Percentiles rank a stretch among this genome's conserved stretches.
These are phyloP conservation scores for Sarcophaga variegata DNA, from an alignment of 2,888 invertebrate species.

Conservation along the genomic window DNA sequence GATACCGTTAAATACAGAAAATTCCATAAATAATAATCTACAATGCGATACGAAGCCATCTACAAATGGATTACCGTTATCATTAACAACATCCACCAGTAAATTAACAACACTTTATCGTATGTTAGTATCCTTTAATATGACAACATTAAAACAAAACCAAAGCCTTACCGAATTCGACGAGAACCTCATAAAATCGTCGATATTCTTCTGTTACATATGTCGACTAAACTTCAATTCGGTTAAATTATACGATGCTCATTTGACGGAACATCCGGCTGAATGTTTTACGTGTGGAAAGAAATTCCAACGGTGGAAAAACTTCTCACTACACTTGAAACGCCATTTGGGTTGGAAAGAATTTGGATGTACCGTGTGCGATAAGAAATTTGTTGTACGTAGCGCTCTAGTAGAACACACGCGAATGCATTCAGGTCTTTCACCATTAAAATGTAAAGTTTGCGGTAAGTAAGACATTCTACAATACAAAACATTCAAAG, in stretches of 20 bases:
- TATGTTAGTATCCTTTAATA: constrained; percentile 80
- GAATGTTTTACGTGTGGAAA: constrained; percentile 92
- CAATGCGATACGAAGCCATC: constrained; percentile 72
- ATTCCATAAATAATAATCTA: constrained; percentile 10
- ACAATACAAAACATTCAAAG: too few species aligned
- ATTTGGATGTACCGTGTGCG: constrained; percentile 88
- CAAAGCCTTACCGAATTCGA: constrained; percentile 78
- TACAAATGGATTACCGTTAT: constrained; percentile 64
- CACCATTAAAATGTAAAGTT: constrained; percentile 90
- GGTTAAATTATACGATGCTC: constrained; percentile 87
- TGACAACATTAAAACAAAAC: constrained; percentile 79
- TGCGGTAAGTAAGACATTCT: constrained; percentile 83
- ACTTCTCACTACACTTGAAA: constrained; percentile 89
- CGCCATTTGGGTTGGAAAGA: constrained; percentile 91
- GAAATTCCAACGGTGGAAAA: constrained; percentile 88
- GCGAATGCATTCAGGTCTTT: constrained; percentile 91
- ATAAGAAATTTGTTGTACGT: constrained; percentile 91
- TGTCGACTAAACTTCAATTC: constrained; percentile 87
- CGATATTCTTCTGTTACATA: constrained; percentile 83
- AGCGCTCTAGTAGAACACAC: constrained; percentile 92
- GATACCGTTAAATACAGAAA: constrained; percentile 41
- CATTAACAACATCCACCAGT: constrained; percentile 76
- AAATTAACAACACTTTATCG: constrained; percentile 80
- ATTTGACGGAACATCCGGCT: constrained; percentile 90
- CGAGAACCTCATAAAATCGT: constrained; percentile 79